Evolutionary conservation across 2,888 invertebrate genomes (phyloP).

Genomic region (Eueremaeus valkanovi): DNA sequence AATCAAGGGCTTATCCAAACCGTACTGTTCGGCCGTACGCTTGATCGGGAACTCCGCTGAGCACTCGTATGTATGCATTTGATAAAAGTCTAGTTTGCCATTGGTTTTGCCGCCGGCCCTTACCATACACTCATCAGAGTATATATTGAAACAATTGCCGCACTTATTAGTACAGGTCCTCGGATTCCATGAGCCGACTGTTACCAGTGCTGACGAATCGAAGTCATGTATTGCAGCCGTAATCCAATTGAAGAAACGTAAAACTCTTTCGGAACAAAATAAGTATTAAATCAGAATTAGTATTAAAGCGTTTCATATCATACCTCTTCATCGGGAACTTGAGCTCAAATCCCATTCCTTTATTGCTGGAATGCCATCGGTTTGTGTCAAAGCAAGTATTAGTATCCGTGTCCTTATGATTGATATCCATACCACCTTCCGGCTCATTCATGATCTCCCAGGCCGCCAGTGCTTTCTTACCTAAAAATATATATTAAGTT

Average conservation of each 20-base stretch:
- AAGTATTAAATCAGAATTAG: not conserved
- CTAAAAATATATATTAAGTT: not conserved
- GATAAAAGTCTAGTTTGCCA: constrained; percentile 10
- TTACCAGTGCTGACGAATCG: constrained; percentile 2
- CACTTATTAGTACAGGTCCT: not conserved
- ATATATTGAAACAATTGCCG: constrained; percentile 8
- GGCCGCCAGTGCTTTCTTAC: constrained; percentile 18
- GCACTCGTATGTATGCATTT: constrained; percentile 22
- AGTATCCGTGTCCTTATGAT: not conserved
- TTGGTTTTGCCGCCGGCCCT: not conserved
- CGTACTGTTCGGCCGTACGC: not conserved
- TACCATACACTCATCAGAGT: not conserved
- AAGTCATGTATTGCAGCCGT: not conserved
- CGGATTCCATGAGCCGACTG: constrained; percentile 25
- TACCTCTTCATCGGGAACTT: constrained; percentile 5
- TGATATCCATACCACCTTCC: constrained; percentile 24
- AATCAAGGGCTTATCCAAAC: constrained; percentile 1
- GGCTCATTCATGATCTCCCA: constrained; percentile 24
- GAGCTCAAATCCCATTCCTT: constrained; percentile 11
- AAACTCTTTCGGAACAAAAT: not conserved
- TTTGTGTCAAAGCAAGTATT: constrained; percentile 1
- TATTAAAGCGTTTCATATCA: not conserved
- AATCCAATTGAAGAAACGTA: constrained; percentile 19
- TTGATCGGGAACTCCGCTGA: not conserved
- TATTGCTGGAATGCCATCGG: constrained; percentile 8